Percentiles rank a stretch among this genome's conserved stretches.
Conservation (phyloP, 2,888 invertebrate genomes). For the Oxytorus armatus region DNA sequence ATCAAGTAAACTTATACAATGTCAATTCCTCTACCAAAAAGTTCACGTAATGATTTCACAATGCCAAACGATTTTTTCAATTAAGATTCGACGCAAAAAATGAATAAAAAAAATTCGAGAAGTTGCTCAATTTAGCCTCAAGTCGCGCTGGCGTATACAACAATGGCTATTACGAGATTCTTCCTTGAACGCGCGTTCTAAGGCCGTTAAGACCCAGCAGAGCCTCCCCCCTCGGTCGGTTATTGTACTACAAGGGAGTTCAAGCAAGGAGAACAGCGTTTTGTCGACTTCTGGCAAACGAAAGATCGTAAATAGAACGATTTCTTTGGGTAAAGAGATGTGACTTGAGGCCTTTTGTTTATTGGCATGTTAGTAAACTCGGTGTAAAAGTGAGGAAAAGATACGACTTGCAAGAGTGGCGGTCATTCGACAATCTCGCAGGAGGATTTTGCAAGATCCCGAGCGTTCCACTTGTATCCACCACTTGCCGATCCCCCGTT, state of each 20-base stretch:
- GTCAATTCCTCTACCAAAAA: too few species aligned
- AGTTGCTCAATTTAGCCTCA: slow-evolving; percentile 69
- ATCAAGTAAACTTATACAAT: too few species aligned
- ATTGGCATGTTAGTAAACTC: too few species aligned
- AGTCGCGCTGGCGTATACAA: slow-evolving; percentile 67
- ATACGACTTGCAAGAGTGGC: slow-evolving; percentile 67
- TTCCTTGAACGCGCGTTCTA: slow-evolving; percentile 42
- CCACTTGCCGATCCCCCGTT: slow-evolving; percentile 54
- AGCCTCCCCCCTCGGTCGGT: background rate
- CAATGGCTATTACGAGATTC: slow-evolving; percentile 78
- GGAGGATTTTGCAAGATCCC: slow-evolving; percentile 78
- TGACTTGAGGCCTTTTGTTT: too few species aligned
- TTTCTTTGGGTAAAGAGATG: too few species aligned
- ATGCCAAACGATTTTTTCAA: too few species aligned
- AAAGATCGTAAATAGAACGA: background rate
- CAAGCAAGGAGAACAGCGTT: slow-evolving; percentile 12
- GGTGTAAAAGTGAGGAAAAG: slow-evolving; percentile 14
- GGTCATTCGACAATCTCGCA: slow-evolving; percentile 73
- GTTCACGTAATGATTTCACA: too few species aligned
- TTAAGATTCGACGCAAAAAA: too few species aligned
- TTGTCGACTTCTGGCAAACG: background rate
- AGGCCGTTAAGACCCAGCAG: background rate
- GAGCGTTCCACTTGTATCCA: slow-evolving; percentile 79
- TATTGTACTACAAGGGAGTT: background rate
- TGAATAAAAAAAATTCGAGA: too few species aligned